These are phyloP conservation scores for Chaunax sp. DNA, from an alignment of 2,797 vertebrate species.

Conservation along the genomic window DNA sequence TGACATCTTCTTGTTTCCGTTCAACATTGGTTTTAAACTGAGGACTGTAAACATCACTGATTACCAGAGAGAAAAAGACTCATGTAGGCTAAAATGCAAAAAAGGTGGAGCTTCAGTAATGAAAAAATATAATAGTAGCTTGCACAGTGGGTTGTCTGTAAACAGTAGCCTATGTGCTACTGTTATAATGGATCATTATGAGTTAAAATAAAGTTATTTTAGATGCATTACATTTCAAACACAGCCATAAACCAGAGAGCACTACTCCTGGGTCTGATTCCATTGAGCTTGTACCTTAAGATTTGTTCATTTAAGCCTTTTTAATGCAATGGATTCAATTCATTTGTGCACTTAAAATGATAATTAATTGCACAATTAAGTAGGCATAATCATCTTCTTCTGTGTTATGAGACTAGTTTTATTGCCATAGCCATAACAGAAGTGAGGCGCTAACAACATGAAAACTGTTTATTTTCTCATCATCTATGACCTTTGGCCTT, in stretches of 20 bases:
- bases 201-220: not conserved
- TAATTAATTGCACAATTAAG: not conserved
- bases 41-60: too few species aligned
- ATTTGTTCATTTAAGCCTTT: not conserved
- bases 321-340: not conserved
- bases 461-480: not conserved
- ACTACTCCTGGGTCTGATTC: not conserved
- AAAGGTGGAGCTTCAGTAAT: not conserved
- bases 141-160: not conserved
- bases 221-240: conserved; percentile 11
- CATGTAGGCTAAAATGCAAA: too few species aligned
- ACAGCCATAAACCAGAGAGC: not conserved
- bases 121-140: not conserved
- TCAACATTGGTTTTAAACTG: too few species aligned
- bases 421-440: not conserved
- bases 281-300: not conserved
- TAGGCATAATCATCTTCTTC: not conserved
- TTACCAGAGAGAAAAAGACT: too few species aligned
- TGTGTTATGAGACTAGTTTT: not conserved
- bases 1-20: too few species aligned
- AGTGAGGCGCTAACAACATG: not conserved
- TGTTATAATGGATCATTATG: not conserved
- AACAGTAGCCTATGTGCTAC: not conserved
- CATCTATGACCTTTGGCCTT: fast-evolving
- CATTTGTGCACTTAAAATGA: not conserved